Conservation (phyloP, 1,140 invertebrate genomes). For the Streblospio benedicti region DNA sequence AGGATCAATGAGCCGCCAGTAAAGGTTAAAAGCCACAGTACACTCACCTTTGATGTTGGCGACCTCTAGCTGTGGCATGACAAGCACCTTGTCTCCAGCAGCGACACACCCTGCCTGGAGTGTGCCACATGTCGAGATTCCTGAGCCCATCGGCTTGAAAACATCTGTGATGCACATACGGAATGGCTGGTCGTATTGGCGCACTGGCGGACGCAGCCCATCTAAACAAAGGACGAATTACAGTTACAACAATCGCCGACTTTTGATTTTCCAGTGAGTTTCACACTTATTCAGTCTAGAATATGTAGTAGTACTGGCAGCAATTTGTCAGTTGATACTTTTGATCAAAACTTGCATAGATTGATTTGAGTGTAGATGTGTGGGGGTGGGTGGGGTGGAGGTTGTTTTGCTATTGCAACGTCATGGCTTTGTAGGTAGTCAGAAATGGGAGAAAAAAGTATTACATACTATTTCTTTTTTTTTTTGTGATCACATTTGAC, state of each 20-base stretch:
- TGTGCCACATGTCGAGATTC: constrained; percentile 75
- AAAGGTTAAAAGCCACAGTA: background rate
- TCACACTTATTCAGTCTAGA: too few relatives aligned
- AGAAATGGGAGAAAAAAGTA: too few relatives aligned
- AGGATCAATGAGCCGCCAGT: background rate
- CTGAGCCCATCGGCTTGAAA: constrained; percentile 75
- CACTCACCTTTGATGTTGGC: constrained; percentile 41
- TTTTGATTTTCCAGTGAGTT: too few relatives aligned
- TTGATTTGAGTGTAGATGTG: background rate
- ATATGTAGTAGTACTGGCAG: too few relatives aligned
- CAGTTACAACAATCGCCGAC: background rate
- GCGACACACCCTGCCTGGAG: constrained; percentile 84
- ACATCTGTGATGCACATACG: constrained; percentile 84
- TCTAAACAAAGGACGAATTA: constrained; percentile 36
- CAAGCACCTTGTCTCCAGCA: constrained; percentile 73
- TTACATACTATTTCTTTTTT: too few relatives aligned
- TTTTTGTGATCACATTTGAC: too few relatives aligned
- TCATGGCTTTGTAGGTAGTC: background rate
- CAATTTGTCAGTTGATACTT: too few relatives aligned
- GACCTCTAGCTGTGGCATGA: constrained; percentile 63
- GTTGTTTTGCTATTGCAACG: background rate
- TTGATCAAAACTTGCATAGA: too few relatives aligned
- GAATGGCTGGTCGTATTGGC: constrained; percentile 72
- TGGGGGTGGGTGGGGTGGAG: background rate
- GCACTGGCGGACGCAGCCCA: constrained; percentile 49